phyloP scores from a whole-genome alignment of 1,140 invertebrate species.

The Pomacea maculata region DNA sequence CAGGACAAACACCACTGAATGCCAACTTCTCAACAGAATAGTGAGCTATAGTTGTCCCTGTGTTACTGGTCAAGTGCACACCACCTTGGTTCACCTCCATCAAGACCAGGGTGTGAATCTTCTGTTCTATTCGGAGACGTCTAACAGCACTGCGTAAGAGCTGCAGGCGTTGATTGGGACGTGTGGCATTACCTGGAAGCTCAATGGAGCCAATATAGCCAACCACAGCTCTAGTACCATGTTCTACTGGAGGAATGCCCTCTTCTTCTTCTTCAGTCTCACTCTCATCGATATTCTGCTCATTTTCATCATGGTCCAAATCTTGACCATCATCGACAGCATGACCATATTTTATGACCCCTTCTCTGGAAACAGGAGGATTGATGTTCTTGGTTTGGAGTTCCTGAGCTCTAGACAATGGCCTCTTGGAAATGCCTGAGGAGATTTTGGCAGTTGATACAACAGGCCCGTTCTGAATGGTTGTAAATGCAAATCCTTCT shows the following conservation, averaged over 20 bases:
- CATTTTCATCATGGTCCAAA: constrained; percentile 27
- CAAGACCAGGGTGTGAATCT: constrained; percentile 84
- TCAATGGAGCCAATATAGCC: constrained; percentile 96
- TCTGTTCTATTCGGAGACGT: constrained; percentile 87
- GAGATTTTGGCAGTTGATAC: constrained; percentile 32
- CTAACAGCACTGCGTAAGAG: constrained; percentile 83
- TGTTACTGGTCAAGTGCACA: constrained; percentile 78
- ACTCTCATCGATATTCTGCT: constrained; percentile 42
- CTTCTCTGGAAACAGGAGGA: not conserved
- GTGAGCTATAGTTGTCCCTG: constrained; percentile 73
- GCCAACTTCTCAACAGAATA: constrained; percentile 87
- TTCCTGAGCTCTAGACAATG: constrained; percentile 3
- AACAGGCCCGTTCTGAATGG: constrained; percentile 26
- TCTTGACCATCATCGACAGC: constrained; percentile 19
- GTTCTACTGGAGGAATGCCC: not conserved
- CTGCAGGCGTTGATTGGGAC: constrained; percentile 72
- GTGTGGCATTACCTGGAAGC: constrained; percentile 85
- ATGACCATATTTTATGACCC: no score
- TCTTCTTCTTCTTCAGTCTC: constrained; percentile 16
- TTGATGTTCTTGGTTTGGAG: not conserved
- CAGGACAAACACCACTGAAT: constrained; percentile 86
- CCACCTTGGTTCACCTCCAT: constrained; percentile 84
- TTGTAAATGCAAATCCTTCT: constrained; percentile 14
- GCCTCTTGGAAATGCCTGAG: constrained; percentile 18
- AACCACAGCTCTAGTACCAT: constrained; percentile 82